Percentiles rank a stretch among this genome's conserved stretches.
phyloP scores from a whole-genome alignment of 2,113 vertebrate genomes.

The Pampusana beccarii region DNA sequence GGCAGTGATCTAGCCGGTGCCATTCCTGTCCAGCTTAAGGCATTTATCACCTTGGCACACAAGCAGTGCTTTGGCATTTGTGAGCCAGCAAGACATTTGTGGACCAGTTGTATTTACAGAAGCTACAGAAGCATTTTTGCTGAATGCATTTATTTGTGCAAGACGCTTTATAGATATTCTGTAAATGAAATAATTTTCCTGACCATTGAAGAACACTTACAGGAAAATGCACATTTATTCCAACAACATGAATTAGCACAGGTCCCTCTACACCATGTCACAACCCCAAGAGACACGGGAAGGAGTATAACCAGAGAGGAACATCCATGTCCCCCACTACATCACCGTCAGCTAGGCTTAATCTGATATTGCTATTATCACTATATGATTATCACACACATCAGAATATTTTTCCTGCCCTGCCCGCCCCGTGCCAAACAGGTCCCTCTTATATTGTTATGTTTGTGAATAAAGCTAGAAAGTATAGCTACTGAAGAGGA shows the following conservation, averaged over 20 bases:
- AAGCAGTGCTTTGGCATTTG: background rate
- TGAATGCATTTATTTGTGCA: background rate
- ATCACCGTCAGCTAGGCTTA: background rate
- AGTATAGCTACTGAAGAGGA: background rate
- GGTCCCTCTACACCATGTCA: rapidly evolving
- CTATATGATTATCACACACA: background rate
- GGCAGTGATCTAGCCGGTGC: background rate
- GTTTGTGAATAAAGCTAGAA: background rate
- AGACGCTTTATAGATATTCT: background rate
- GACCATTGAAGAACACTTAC: background rate
- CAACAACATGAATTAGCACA: background rate
- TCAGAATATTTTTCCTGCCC: background rate
- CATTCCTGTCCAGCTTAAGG: background rate
- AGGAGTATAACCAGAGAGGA: background rate
- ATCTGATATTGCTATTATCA: background rate
- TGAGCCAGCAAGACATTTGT: background rate
- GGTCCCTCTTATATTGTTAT: background rate
- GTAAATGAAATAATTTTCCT: background rate
- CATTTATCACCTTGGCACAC: background rate
- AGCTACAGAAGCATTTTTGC: background rate
- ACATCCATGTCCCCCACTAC: background rate
- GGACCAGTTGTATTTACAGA: background rate
- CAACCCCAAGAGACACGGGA: background rate
- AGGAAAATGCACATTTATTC: background rate
- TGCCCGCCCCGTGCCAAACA: rapidly evolving